Percentiles rank a stretch among this genome's conserved stretches.
Conservation (phyloP, 2,113 vertebrate species). For the Oncorhynchus mykiss region DNA sequence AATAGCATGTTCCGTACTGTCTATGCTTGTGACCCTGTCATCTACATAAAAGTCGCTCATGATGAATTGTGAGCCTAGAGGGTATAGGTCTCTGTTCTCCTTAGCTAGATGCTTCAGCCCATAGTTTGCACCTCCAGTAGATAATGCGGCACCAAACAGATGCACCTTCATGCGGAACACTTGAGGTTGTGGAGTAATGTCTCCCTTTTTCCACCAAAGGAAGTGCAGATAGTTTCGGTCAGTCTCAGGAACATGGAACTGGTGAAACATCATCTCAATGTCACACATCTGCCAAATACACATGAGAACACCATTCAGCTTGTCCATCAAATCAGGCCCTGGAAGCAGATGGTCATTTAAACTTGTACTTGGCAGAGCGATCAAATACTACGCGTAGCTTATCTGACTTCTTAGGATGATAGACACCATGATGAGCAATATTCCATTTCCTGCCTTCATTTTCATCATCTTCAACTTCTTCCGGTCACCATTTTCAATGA, state of each 20-base stretch:
- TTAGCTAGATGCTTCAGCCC: background rate
- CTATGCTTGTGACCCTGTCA: too few species aligned
- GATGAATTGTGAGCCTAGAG: too few species aligned
- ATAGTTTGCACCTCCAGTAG: background rate
- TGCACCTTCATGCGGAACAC: background rate
- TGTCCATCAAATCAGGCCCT: conserved; percentile 19
- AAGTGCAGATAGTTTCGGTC: background rate
- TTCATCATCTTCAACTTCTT: too few species aligned
- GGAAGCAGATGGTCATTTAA: conserved; percentile 16
- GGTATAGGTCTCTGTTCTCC: background rate
- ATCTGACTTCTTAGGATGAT: background rate
- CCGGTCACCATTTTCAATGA: too few species aligned
- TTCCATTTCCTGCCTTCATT: background rate
- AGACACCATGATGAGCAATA: too few species aligned
- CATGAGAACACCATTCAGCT: conserved; percentile 20
- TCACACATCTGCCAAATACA: conserved; percentile 16
- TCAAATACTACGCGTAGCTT: background rate
- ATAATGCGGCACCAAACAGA: background rate
- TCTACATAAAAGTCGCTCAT: too few species aligned
- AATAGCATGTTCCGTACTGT: too few species aligned
- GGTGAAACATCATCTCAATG: conserved; percentile 14
- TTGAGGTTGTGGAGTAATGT: background rate
- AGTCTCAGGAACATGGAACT: conserved; percentile 5
- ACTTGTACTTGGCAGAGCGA: conserved; percentile 3
- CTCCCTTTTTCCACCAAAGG: conserved; percentile 5